phyloP scores from a whole-genome alignment of 2,888 invertebrate species.

The Tetragonula carbonaria region DNA sequence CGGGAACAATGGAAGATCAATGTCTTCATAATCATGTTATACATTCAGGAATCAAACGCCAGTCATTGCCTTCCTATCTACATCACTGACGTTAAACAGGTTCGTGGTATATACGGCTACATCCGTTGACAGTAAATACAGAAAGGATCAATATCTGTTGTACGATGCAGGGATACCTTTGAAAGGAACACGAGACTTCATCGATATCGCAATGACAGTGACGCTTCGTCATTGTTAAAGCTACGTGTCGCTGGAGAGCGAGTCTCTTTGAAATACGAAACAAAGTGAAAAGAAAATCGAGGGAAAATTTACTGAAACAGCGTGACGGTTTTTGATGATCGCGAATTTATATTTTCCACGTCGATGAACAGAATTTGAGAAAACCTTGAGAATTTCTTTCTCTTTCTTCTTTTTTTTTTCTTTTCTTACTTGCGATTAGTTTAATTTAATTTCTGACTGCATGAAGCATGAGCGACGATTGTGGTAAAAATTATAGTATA shows the following conservation, averaged over 20 bases:
- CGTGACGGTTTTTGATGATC: too few relatives aligned
- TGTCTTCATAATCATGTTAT: neutral
- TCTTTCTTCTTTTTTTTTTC: too few relatives aligned
- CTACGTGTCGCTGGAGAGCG: neutral
- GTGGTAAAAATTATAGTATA: too few relatives aligned
- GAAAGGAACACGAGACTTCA: slow-evolving; percentile 55
- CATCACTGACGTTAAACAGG: slow-evolving; percentile 34
- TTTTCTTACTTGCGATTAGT: neutral
- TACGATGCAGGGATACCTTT: slow-evolving; percentile 40
- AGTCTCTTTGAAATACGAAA: slow-evolving; percentile 3
- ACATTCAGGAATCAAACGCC: slow-evolving; percentile 6
- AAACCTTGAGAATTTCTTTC: neutral
- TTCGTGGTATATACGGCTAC: slow-evolving; percentile 19
- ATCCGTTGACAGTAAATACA: slow-evolving; percentile 36
- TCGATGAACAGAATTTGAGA: neutral
- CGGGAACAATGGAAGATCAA: slow-evolving; percentile 2
- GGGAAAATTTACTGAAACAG: neutral
- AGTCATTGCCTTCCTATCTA: slow-evolving; percentile 24
- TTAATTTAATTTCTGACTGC: neutral
- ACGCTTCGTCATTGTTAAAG: slow-evolving; percentile 32
- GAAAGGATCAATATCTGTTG: slow-evolving; percentile 52
- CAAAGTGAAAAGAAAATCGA: neutral
- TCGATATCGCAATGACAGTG: slow-evolving; percentile 48
- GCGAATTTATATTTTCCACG: neutral
- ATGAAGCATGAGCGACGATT: too few relatives aligned